phyloP scores from a whole-genome alignment of 2,797 vertebrate genomes.

The Sphenodon punctatus region DNA sequence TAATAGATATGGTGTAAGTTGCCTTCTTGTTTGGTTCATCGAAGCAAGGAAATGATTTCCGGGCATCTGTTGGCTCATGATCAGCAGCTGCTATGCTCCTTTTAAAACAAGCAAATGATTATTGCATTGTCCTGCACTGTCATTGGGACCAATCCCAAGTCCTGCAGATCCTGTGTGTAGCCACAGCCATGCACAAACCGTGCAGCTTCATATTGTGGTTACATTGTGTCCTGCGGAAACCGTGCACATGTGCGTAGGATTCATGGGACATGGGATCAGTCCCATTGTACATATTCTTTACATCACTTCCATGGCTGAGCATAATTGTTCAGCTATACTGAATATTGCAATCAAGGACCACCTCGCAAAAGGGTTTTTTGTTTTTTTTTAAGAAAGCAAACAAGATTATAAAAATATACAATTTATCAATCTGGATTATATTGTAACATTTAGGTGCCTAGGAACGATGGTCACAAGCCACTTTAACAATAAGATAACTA shows the following conservation, averaged over 20 bases:
- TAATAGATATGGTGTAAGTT: conserved; percentile 88
- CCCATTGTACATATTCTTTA: background rate
- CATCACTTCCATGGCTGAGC: background rate
- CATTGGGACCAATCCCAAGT: too few species aligned
- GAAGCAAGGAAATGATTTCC: conserved; percentile 97
- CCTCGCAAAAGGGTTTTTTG: background rate
- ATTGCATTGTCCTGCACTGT: background rate
- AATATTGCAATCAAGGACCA: background rate
- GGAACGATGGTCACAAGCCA: too few species aligned
- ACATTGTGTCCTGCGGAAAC: too few species aligned
- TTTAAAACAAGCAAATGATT: conserved; percentile 62
- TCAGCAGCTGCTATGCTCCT: conserved; percentile 97
- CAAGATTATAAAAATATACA: background rate
- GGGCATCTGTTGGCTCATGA: conserved; percentile 96
- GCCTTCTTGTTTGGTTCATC: conserved; percentile 98
- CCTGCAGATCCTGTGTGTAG: too few species aligned
- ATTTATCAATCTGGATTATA: too few species aligned
- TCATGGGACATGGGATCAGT: too few species aligned
- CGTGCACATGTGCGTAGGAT: too few species aligned
- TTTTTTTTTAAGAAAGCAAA: conserved; percentile 14
- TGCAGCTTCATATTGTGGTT: too few species aligned
- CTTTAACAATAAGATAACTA: background rate
- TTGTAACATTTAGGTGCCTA: too few species aligned
- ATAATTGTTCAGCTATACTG: background rate
- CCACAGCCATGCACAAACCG: too few species aligned